These are phyloP conservation scores for Arion vulgaris DNA, from an alignment of 1,140 invertebrate species.

Conservation along the genomic window DNA sequence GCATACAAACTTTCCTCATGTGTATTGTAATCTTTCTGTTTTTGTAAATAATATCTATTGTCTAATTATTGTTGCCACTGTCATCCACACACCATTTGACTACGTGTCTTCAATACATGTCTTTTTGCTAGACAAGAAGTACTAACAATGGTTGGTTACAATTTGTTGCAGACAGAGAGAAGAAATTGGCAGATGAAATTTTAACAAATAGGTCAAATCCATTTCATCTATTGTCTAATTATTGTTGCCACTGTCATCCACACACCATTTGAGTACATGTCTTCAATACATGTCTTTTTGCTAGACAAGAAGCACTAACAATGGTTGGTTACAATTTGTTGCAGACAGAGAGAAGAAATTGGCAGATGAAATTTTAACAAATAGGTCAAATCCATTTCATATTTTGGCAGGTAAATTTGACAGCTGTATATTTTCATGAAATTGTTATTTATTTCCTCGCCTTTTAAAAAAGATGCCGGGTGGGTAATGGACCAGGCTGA, in stretches of 20 bases:
- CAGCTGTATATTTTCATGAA: not conserved
- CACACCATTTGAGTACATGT: no score
- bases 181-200: slow-evolving; percentile 16
- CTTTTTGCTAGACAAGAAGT: no score
- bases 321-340: not conserved
- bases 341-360: slow-evolving; percentile 17
- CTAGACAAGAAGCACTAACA: not conserved
- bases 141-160: not conserved
- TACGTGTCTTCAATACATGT: no score
- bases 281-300: no score
- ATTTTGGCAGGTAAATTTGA: slow-evolving; percentile 20
- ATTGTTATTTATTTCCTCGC: no score
- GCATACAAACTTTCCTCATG: not conserved
- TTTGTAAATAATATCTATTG: no score
- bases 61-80: no score
- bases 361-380: slow-evolving; percentile 19
- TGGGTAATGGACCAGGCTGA: no score
- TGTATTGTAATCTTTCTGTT: no score
- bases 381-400: slow-evolving; percentile 10
- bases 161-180: slow-evolving; percentile 19
- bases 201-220: slow-evolving; percentile 17
- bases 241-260: no score
- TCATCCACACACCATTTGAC: no score
- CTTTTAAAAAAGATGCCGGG: no score
- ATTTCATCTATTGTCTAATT: not conserved